Evolutionary conservation across 2,888 invertebrate species (phyloP).

Genomic region (Lasioglossum marginatum): DNA sequence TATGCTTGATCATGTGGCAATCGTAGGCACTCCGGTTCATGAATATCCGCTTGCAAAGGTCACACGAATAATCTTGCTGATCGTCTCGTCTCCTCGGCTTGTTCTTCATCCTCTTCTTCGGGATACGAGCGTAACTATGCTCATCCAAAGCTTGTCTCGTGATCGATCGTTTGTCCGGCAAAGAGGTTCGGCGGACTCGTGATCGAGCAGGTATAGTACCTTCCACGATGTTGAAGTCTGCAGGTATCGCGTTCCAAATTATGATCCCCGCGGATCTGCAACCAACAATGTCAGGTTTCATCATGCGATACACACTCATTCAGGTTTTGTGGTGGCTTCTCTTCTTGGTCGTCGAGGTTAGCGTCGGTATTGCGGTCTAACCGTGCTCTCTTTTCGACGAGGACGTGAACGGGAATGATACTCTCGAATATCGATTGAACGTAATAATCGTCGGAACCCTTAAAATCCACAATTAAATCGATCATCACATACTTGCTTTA

Average conservation of each 20-base stretch:
- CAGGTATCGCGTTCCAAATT: neutral
- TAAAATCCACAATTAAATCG: neutral
- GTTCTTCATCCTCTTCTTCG: neutral
- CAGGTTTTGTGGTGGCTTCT: constrained; percentile 15
- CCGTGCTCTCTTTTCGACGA: neutral
- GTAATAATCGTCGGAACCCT: constrained; percentile 12
- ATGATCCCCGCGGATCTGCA: constrained; percentile 47
- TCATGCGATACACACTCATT: constrained; percentile 23
- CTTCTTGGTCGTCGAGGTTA: constrained; percentile 15
- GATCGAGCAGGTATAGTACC: neutral
- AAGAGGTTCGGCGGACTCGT: neutral
- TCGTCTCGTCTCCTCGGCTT: neutral
- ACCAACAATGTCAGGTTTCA: constrained; percentile 60
- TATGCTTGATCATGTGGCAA: constrained; percentile 52
- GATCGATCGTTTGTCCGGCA: neutral
- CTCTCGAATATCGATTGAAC: constrained; percentile 22
- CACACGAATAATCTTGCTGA: constrained; percentile 11
- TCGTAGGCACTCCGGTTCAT: constrained; percentile 3
- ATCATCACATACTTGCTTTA: constrained; percentile 52
- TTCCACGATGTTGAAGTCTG: neutral
- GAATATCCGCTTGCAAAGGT: constrained; percentile 26
- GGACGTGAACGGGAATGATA: constrained; percentile 19
- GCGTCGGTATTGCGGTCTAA: neutral
- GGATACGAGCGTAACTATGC: neutral
- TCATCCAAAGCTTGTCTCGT: neutral